A percentile compares a stretch with the other conserved stretches of the same genome.
Conservation (phyloP, 2,888 invertebrate species). For the Athalia rosae region DNA sequence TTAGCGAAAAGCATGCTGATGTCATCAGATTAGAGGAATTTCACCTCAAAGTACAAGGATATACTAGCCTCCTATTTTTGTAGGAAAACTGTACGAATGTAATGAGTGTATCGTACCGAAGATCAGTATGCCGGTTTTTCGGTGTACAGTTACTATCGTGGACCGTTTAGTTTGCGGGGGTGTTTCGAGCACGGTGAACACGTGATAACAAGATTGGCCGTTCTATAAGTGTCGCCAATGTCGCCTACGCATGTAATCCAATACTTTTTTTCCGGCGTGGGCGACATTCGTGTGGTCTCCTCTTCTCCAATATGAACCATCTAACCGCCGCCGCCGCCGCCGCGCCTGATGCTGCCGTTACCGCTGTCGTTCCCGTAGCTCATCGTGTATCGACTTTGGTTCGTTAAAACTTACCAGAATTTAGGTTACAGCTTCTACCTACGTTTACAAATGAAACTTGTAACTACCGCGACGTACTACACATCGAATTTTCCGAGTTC, state of each 20-base stretch:
- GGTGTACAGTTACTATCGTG: background rate
- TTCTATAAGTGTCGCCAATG: constrained; percentile 30
- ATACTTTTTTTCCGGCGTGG: constrained; percentile 35
- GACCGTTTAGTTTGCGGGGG: constrained; percentile 6
- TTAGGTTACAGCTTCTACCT: constrained; percentile 6
- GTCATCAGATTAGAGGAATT: no score
- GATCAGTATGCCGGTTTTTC: no score
- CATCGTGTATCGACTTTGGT: constrained; percentile 9
- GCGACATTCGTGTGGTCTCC: constrained; percentile 1
- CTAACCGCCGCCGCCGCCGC: no score
- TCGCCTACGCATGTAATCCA: constrained; percentile 43
- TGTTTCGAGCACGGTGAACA: constrained; percentile 11
- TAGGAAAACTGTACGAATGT: no score
- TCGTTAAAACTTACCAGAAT: constrained; percentile 14
- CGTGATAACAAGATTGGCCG: constrained; percentile 25
- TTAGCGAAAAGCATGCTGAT: no score
- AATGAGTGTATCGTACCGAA: no score
- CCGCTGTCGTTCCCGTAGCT: background rate
- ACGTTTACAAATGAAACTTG: background rate
- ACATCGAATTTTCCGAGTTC: background rate
- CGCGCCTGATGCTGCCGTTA: background rate
- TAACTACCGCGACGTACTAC: constrained; percentile 10
- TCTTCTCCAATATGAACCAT: background rate
- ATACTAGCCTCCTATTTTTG: no score
- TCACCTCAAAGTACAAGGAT: no score